Percentiles rank a stretch among this genome's conserved stretches.
Conservation (phyloP, 2,888 invertebrate species). For the Philopedon plagiatum region DNA sequence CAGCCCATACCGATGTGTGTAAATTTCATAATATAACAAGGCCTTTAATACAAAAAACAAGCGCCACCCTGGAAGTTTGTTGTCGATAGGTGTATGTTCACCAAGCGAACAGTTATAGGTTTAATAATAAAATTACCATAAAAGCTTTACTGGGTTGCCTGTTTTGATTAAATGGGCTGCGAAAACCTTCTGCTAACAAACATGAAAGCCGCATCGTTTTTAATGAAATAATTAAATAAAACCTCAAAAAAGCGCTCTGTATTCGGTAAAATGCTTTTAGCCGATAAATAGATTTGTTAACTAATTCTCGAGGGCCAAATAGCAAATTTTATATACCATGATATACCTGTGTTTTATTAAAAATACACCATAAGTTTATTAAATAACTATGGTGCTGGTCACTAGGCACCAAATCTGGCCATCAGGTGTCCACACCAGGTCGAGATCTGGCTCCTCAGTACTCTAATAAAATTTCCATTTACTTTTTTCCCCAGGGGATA, state of each 20-base stretch:
- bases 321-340: background rate
- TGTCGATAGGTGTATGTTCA: constrained; percentile 12
- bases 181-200: constrained; percentile 26
- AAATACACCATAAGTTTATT: too few species aligned
- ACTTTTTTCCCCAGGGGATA: too few species aligned
- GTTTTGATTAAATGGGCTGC: constrained; percentile 25
- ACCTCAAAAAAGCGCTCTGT: constrained; percentile 7
- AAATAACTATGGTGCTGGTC: too few species aligned
- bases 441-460: too few species aligned
- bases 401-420: too few species aligned
- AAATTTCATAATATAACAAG: constrained; percentile 15
- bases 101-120: constrained; percentile 21
- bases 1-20: background rate
- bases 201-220: constrained; percentile 27
- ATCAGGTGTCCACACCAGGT: too few species aligned
- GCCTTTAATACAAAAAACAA: constrained; percentile 19
- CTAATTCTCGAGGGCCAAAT: background rate
- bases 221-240: constrained; percentile 23
- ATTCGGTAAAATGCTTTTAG: constrained; percentile 14
- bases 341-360: background rate
- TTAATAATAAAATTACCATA: constrained; percentile 29
- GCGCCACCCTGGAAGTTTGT: constrained; percentile 7
- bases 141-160: constrained; percentile 22
- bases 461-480: too few species aligned
- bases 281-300: constrained; percentile 2